Evolutionary conservation across 2,797 vertebrate genomes (phyloP).

Genomic region (Fringilla coelebs): DNA sequence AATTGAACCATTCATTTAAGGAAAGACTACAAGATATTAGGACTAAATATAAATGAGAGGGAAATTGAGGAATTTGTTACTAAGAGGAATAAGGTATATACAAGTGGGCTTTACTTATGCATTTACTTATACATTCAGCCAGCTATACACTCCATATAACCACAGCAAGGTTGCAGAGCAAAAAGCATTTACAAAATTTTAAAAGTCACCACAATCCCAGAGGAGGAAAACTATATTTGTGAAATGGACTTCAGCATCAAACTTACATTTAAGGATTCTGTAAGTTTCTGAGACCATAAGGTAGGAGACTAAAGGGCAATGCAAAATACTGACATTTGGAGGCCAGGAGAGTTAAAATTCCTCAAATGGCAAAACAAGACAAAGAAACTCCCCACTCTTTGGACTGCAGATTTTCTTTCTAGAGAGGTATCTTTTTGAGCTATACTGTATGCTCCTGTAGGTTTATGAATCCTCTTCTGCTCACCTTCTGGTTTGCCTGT

Average conservation of each 20-base stretch:
- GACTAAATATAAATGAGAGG: conserved; percentile 17
- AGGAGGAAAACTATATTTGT: not conserved
- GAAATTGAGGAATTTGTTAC: not conserved
- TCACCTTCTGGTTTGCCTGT: not conserved
- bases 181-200: not conserved
- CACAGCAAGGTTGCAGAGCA: not conserved
- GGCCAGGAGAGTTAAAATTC: not conserved
- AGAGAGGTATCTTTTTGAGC: not conserved
- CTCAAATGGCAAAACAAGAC: not conserved
- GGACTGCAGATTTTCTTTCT: not conserved
- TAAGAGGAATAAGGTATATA: not conserved
- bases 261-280: not conserved
- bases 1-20: conserved; percentile 39
- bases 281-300: not conserved
- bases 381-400: not conserved
- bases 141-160: not conserved
- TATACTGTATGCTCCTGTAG: not conserved
- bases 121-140: not conserved
- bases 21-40: not conserved
- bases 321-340: not conserved
- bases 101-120: not conserved
- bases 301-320: not conserved
- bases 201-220: not conserved
- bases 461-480: not conserved
- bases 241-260: not conserved